Evolutionary conservation across 2,888 invertebrate genomes (phyloP).

Genomic region (Patella ulyssiponensis): DNA sequence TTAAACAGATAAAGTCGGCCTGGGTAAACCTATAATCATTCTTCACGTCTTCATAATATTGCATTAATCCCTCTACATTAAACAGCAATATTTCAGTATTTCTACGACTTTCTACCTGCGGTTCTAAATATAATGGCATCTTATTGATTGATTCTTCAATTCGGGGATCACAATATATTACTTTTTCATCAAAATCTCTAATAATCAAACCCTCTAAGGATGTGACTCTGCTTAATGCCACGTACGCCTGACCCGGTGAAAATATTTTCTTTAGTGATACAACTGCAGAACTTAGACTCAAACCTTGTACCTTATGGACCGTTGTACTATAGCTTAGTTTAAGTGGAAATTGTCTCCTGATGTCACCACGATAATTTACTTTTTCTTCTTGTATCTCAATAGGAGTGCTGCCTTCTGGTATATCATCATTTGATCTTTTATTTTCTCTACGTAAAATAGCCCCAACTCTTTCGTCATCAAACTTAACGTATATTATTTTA

Average conservation of each 20-base stretch:
- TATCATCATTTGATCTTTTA: not conserved
- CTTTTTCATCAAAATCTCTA: conserved; percentile 21
- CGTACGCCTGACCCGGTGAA: conserved; percentile 33
- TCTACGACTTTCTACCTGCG: not conserved
- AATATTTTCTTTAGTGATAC: conserved; percentile 28
- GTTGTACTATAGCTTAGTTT: conserved; percentile 26
- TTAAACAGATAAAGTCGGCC: not conserved
- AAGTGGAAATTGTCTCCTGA: conserved; percentile 14
- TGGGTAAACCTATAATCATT: not conserved
- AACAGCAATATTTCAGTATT: not conserved
- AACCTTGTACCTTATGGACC: conserved; percentile 33
- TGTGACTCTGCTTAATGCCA: conserved; percentile 32
- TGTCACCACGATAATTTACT: not conserved
- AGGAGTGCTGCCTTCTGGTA: not conserved
- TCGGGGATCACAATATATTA: conserved; percentile 25
- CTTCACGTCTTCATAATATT: not conserved
- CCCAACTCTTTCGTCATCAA: conserved; percentile 20
- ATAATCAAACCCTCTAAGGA: conserved; percentile 25
- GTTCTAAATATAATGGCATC: conserved; percentile 20
- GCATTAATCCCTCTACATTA: not conserved
- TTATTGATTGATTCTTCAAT: conserved; percentile 10
- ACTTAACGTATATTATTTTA: not conserved
- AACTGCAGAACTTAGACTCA: conserved; percentile 22
- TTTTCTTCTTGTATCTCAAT: conserved; percentile 17
- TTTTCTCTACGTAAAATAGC: not conserved